Evolutionary conservation across 2,113 vertebrate species (phyloP).

Genomic region (Ciconia stormi): DNA sequence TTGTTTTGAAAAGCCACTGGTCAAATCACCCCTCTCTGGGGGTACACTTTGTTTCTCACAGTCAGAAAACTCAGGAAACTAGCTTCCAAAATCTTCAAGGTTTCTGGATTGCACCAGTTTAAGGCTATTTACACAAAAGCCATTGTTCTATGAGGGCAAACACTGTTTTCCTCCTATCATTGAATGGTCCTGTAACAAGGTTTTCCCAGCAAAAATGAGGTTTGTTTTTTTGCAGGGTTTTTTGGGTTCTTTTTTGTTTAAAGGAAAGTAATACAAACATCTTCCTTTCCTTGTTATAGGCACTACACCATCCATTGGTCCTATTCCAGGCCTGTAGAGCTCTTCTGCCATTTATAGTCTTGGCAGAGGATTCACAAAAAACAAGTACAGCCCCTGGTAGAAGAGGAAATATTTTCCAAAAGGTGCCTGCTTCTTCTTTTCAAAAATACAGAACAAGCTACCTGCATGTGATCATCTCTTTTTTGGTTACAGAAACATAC

Average conservation of each 20-base stretch:
- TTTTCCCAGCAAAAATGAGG: neutral
- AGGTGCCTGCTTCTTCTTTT: neutral
- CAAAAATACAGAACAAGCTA: neutral
- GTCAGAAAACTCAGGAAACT: neutral
- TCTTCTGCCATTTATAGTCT: neutral
- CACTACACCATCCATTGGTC: neutral
- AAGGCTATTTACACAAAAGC: neutral
- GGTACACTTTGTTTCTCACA: neutral
- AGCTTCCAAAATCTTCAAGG: neutral
- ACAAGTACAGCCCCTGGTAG: neutral
- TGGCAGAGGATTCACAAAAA: neutral
- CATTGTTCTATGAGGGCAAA: conserved; percentile 14
- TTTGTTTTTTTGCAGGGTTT: neutral
- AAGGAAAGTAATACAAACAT: neutral
- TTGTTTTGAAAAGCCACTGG: neutral
- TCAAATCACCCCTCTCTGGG: neutral
- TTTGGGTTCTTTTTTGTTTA: neutral
- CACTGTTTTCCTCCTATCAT: neutral
- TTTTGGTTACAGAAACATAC: neutral
- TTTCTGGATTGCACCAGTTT: conserved; percentile 15
- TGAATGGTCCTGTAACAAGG: neutral
- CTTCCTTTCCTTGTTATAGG: neutral
- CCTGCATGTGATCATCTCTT: neutral
- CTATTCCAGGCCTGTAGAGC: neutral
- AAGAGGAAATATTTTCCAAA: neutral